Conservation (phyloP, 35 echinoderm and acorn worm genomes). For the Heliocidaris tuberculata region DNA sequence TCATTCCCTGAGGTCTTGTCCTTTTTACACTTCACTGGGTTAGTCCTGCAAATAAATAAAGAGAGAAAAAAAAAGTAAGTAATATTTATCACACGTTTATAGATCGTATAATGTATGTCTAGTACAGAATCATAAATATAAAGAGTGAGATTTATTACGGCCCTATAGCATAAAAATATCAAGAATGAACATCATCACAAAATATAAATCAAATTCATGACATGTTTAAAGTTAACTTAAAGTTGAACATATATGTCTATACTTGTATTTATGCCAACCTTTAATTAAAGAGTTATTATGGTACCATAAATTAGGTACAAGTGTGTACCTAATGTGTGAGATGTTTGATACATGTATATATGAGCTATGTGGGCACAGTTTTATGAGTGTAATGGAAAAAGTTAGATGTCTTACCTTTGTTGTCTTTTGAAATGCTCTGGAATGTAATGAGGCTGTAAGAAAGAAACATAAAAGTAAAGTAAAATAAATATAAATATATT, state of each 20-base stretch:
- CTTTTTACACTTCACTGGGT: neutral
- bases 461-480: too few species aligned
- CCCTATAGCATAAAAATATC: too few species aligned
- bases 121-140: neutral
- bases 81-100: neutral
- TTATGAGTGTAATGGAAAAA: neutral
- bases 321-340: too few species aligned
- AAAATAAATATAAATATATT: neutral
- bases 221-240: neutral
- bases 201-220: neutral
- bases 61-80: neutral
- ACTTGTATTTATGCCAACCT: neutral
- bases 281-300: neutral
- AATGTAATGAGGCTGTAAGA: conserved; percentile 83
- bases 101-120: neutral
- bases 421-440: conserved; percentile 95
- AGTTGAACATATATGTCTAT: too few species aligned
- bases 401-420: conserved; percentile 55
- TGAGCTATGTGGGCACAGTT: too few species aligned
- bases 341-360: too few species aligned
- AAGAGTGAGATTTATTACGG: too few species aligned
- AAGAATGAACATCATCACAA: too few species aligned
- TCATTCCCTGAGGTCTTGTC: neutral
- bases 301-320: too few species aligned
- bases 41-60: neutral